Conservation (phyloP, 2,113 vertebrate species). For the Amphiprion percula region DNA sequence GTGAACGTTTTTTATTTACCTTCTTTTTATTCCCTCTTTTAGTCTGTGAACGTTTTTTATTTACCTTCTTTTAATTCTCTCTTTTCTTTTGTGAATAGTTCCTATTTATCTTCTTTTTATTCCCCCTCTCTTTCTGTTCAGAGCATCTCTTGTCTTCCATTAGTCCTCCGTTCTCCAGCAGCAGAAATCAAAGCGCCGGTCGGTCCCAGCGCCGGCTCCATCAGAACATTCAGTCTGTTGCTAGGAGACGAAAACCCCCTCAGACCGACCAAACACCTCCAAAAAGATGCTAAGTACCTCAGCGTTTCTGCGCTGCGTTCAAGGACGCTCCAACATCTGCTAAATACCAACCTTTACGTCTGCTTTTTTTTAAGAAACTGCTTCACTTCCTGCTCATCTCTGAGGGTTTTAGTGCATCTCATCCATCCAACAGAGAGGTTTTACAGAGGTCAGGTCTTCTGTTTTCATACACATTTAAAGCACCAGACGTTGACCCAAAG, state of each 20-base stretch:
- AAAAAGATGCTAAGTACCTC: slow-evolving; percentile 18
- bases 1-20: background rate
- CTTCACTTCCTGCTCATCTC: background rate
- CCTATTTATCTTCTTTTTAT: background rate
- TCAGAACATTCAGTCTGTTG: slow-evolving; percentile 42
- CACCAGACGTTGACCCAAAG: no score
- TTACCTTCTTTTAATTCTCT: background rate
- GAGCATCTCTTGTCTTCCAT: slow-evolving; percentile 50
- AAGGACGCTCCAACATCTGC: background rate
- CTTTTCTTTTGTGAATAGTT: background rate
- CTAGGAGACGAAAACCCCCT: slow-evolving; percentile 51
- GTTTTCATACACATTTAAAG: no score
- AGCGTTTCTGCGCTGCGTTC: background rate
- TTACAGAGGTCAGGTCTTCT: no score
- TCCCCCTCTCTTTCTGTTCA: slow-evolving; percentile 3
- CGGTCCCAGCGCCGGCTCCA: background rate
- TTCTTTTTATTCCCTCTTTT: background rate
- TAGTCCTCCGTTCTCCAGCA: slow-evolving; percentile 21
- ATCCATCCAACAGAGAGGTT: background rate
- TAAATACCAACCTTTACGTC: background rate
- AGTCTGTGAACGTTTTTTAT: background rate
- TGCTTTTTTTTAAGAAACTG: no score
- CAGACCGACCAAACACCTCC: background rate
- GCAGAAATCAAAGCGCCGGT: slow-evolving; percentile 8
- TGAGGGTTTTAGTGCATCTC: no score